A percentile compares a stretch with the other conserved stretches of the same genome.
These are phyloP conservation scores for Drosophila mauritiana DNA, from an alignment of 1,140 invertebrate genomes.

Conservation along the genomic window DNA sequence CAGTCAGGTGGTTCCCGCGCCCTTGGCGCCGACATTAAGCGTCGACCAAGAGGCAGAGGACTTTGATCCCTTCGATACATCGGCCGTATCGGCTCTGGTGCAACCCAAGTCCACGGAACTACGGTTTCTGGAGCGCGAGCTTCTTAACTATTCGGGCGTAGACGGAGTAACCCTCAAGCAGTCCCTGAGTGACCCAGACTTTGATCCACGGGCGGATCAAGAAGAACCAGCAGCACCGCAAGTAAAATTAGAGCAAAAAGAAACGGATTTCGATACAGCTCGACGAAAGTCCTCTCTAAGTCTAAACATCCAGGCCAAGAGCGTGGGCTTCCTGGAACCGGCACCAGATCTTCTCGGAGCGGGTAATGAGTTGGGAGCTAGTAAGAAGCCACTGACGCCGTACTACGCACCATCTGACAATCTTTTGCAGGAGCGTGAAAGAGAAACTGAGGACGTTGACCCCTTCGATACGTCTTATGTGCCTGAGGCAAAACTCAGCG, in stretches of 20 bases:
- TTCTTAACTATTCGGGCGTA: slow-evolving; percentile 85
- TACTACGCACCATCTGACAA: slow-evolving; percentile 88
- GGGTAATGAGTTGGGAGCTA: slow-evolving; percentile 85
- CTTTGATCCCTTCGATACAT: slow-evolving; percentile 94
- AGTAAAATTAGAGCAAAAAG: neutral
- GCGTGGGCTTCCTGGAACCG: slow-evolving; percentile 89
- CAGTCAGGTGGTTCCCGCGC: slow-evolving; percentile 88
- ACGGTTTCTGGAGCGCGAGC: slow-evolving; percentile 91
- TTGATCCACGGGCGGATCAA: slow-evolving; percentile 89
- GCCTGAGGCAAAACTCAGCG: slow-evolving; percentile 88
- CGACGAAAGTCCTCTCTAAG: slow-evolving; percentile 78
- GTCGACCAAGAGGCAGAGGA: slow-evolving; percentile 86
- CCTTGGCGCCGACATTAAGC: slow-evolving; percentile 87
- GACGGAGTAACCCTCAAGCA: slow-evolving; percentile 82
- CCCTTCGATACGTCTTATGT: slow-evolving; percentile 94
- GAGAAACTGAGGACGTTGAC: slow-evolving; percentile 85
- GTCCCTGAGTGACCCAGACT: slow-evolving; percentile 88
- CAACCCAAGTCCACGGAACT: slow-evolving; percentile 91
- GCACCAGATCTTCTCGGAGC: slow-evolving; percentile 83
- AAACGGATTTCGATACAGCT: slow-evolving; percentile 63
- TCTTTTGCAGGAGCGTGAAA: slow-evolving; percentile 86
- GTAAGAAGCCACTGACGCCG: slow-evolving; percentile 91
- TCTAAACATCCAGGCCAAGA: slow-evolving; percentile 86
- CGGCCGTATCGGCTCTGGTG: slow-evolving; percentile 88
- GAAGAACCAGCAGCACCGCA: neutral